A percentile compares a stretch with the other conserved stretches of the same genome.
phyloP scores from a whole-genome alignment of 1,140 invertebrate genomes.

The Episyrphus balteatus region DNA sequence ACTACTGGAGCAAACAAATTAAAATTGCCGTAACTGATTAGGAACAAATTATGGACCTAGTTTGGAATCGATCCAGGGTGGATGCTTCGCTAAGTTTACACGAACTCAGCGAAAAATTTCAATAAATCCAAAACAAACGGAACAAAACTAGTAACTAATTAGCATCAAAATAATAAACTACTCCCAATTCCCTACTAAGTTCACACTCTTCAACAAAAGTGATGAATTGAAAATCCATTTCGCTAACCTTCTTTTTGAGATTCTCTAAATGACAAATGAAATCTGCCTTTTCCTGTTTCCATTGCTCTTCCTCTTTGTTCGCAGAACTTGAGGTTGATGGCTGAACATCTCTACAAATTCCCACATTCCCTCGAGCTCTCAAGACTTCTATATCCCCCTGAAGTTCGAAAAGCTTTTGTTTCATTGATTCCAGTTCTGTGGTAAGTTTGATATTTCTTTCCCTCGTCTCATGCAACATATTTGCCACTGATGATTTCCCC shows the following conservation, averaged over 20 bases:
- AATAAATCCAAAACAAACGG: no score
- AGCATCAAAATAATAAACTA: no score
- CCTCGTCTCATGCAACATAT: slow-evolving; percentile 44
- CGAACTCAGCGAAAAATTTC: no score
- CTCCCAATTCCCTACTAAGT: no score
- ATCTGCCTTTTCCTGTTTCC: slow-evolving; percentile 49
- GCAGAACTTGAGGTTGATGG: slow-evolving; percentile 1
- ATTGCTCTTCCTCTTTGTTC: slow-evolving; percentile 31
- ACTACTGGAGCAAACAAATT: no score
- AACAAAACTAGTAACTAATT: no score
- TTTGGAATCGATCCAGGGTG: no score
- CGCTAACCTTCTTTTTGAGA: slow-evolving; percentile 43
- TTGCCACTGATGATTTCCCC: slow-evolving; percentile 21
- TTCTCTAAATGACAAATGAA: slow-evolving; percentile 58
- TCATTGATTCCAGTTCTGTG: slow-evolving; percentile 56
- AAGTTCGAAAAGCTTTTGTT: slow-evolving; percentile 58
- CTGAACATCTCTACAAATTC: slow-evolving; percentile 16
- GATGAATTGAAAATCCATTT: neutral
- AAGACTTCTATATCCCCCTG: slow-evolving; percentile 60
- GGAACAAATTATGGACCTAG: no score
- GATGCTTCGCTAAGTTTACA: no score
- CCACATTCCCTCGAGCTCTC: slow-evolving; percentile 18
- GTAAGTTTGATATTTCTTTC: slow-evolving; percentile 56
- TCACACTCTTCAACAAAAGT: no score
- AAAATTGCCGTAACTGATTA: no score